phyloP scores from a whole-genome alignment of 1,140 invertebrate genomes.

The Camponotus vicinus region DNA sequence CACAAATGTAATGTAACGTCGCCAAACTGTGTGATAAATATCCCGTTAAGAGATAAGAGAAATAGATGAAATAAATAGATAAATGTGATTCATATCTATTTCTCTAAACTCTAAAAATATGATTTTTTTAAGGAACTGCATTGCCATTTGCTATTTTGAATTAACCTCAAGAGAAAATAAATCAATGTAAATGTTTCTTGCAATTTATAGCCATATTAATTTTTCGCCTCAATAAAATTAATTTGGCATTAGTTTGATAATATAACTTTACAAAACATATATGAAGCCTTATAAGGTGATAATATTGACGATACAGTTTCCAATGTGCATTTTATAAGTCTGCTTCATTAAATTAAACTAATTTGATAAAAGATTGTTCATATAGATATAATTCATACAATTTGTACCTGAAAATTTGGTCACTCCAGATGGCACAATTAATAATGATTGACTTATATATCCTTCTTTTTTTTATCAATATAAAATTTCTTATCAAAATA shows the following conservation, averaged over 20 bases:
- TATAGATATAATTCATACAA: neutral
- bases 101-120: neutral
- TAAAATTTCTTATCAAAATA: neutral
- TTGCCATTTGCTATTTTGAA: no score
- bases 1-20: conserved; percentile 8
- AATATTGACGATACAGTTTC: neutral
- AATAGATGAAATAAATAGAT: conserved; percentile 10
- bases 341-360: conserved; percentile 6
- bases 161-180: neutral
- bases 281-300: neutral
- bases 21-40: neutral
- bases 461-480: neutral
- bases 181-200: neutral
- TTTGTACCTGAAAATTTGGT: conserved; percentile 9
- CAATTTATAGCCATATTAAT: neutral
- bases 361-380: neutral
- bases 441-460: neutral
- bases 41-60: neutral
- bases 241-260: neutral
- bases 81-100: neutral
- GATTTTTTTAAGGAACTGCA: no score
- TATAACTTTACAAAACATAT: neutral
- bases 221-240: neutral
- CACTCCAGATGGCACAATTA: neutral
- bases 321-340: neutral